phyloP scores from a whole-genome alignment of 2,113 vertebrate genomes.

The Calypte anna region DNA sequence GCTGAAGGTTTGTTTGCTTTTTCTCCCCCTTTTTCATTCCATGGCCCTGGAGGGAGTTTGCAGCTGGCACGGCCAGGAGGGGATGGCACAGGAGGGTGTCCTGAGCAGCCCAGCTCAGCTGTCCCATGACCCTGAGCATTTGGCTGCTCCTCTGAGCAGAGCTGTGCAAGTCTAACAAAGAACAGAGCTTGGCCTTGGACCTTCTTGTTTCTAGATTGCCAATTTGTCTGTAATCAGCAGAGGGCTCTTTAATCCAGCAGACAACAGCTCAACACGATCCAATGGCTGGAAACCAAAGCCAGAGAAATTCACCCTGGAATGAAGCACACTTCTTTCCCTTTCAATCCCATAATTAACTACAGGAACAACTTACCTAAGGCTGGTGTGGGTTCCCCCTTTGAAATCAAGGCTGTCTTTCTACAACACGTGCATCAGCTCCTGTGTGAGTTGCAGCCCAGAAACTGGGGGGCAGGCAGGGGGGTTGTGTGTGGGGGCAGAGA shows the following conservation, averaged over 20 bases:
- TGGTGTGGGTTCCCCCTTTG: background rate
- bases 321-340: background rate
- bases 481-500: constrained; percentile 1
- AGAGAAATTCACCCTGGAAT: background rate
- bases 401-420: background rate
- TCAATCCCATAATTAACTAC: background rate
- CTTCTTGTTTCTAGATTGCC: background rate
- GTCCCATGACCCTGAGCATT: rapidly evolving
- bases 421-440: background rate
- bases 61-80: no score
- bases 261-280: background rate
- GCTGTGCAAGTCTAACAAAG: background rate
- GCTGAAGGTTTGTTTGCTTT: background rate
- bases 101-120: background rate
- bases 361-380: background rate
- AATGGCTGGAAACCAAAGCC: background rate
- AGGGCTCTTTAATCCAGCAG: constrained; percentile 8
- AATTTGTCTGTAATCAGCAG: background rate
- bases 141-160: background rate
- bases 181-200: background rate
- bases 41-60: background rate
- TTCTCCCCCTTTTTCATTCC: background rate
- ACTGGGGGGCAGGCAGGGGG: background rate
- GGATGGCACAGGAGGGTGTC: background rate
- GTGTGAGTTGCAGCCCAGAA: rapidly evolving